Base-by-base conservation (phyloP, 2,888 invertebrate species). In the Cephus pygmeus region DNA sequence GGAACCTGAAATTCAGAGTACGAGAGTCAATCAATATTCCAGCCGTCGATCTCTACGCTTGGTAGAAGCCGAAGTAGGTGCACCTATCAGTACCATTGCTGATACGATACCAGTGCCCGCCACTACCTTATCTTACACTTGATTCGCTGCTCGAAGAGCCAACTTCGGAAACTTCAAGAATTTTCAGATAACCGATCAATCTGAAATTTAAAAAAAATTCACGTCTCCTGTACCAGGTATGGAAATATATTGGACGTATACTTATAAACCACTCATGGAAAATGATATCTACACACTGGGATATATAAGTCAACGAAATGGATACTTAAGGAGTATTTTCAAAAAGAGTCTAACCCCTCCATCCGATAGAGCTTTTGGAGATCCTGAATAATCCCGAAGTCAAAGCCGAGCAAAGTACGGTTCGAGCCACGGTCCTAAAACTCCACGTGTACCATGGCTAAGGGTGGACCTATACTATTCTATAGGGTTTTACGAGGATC, bases 11-110 rank as follows among this genome's bases (percentile, higher is more conserved):
- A 83, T 83, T 81, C 79, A 77, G 82, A 78, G 82, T 82, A 78
- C 77, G 84, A n/a, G 73, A 82, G 82, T 83, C 81, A 83, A 84
- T 84, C 85, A 83, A 85, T 87, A 83, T 84, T 85, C 83, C 78
- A 79, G 75, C 79, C 82, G 81, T 82, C 81, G 82, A 82, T 84
- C 79, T 73, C 77, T 73, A 81, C 78, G 81, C 76, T 79, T 81
- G 75, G 80, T 76, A 73, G 79, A 77, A 84, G 84, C 82, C 80
- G 82, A 79, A 84, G 84, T 82, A 81, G 81, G 80, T 82, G 81
- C 79, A 80, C 81, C 79, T 84, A 82, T 80, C 81, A 82, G 83
- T 85, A 82, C 84, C 80, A 78, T 77, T 56, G 23, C 56, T 23
- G 56, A 56, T 15, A 56, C 23, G 23, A 6, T 56, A 56, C 9